Evolutionary conservation across 2,113 vertebrate species (phyloP), one percentile per base, ranked within the genome.

Genomic region (Anarrhichthys ocellatus): DNA sequence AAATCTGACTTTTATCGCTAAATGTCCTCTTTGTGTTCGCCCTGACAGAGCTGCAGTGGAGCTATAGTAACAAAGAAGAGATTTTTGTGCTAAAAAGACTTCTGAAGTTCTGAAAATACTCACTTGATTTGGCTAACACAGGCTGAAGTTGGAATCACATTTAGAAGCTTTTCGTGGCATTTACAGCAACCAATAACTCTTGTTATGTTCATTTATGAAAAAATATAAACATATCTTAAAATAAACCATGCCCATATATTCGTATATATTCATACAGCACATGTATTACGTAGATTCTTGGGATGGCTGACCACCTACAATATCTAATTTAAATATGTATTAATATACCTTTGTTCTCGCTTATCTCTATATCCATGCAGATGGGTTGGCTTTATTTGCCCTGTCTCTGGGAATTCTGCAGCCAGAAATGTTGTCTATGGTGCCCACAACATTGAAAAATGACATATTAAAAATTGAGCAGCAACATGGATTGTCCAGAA

Each of bases 381-480:
- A 48, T 48, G 13, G 22, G 20, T 32, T 32, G 27, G 24, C 42
- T 68, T 48, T 22, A 32, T 13, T 46, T 22, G 65, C 24, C 42
- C 17, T 52, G 18, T 50, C 27, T 11, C 32, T 36, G 18, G 1
- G 3, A 59, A 36, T 69, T 50, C 18, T 50, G 2, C 27, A 38
- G 29, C 81, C 5, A 40, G 40, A 18, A 17, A 18, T 58, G 73
- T 59, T 8, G 24, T 73, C 68, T 59, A 63, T 32, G 38, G 27
- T 56, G 58, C 44, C 24, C 61, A 46, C 65, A 62, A n/a, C 34
- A 40, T 65, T 66, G 73, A 78, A 62, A 75, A 76, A 58, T 75
- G 36, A 59, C 65, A 64, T 85, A 73, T 72, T 17, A 78, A 76
- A 69, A 74, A 73, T 83, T 73, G 56, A 80, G 3, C 63, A 61